Base-by-base conservation (phyloP, 1,140 invertebrate species). In the Homarus americanus region DNA sequence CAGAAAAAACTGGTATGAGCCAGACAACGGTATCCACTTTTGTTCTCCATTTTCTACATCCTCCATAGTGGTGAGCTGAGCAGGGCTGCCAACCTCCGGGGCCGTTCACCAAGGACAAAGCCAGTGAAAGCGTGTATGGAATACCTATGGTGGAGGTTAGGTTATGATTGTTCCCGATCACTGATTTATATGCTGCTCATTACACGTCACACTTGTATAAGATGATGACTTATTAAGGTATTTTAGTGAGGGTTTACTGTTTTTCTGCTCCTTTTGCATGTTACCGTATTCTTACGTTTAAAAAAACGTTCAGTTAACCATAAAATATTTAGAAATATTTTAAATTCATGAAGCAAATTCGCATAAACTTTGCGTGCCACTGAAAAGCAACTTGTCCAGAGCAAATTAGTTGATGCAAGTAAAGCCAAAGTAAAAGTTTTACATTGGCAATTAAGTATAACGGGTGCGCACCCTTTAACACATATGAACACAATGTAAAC, bases 111-210 rank as follows among this genome's bases (percentile, higher is more conserved):
- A 87, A 87, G 85, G 85, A 87, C 72, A 87, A 87, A 87, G 85
- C 85, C 85, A 87, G 85, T 87, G 85, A 87, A 87, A 87, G 85
- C 85, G 85, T 87, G 75, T 87, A 87, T 87, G 85, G 85, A 79
- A 87, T 80, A 87, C 85, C 85, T 87, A 87, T 87, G 85, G 85
- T 80, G n/a, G 76, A 58, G 36, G 85, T 34, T 53, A 28, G 49
- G 85, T 78, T 63, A 38, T 63, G 53, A 38, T 28, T 72, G 73
- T 79, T 87, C 53, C 58, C 36, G 36, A 44, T 87, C 85, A 53
- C 73, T 58, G 44, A 87, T 87, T 63, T 78, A 63, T 49, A 87
- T 78, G 32, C 2, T 58, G 32, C 85, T 63, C 73, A 78, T 87
- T 78, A 66, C 40, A 58, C 63, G 75, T 63, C 75, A 78, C 75